A percentile compares a stretch with the other conserved stretches of the same genome.
Evolutionary conservation across 2,888 invertebrate species (phyloP).

Genomic region (Agonopterix arenella): DNA sequence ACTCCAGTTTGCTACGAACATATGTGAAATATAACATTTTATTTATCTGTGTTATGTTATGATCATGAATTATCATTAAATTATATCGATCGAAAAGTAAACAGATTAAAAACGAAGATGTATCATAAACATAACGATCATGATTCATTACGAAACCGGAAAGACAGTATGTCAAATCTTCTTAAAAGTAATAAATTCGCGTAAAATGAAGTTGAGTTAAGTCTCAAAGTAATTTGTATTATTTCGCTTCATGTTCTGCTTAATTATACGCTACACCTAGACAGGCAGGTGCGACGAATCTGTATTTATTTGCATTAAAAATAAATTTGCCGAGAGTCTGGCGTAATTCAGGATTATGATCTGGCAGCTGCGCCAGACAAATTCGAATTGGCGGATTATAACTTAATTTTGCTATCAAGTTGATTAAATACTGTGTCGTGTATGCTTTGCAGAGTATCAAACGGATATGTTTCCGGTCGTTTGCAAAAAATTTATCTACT

Average conservation of each 20-base stretch:
- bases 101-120: too few species aligned
- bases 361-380: conserved; percentile 63
- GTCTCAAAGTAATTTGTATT: conserved; percentile 66
- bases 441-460: conserved; percentile 8
- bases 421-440: conserved; percentile 41
- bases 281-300: conserved; percentile 68
- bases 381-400: conserved; percentile 59
- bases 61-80: too few species aligned
- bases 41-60: too few species aligned
- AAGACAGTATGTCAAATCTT: conserved; percentile 33
- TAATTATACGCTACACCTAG: conserved; percentile 66
- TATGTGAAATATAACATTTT: too few species aligned
- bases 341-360: conserved; percentile 64
- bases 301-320: conserved; percentile 74
- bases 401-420: conserved; percentile 54
- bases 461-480: too few species aligned
- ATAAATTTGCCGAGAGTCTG: conserved; percentile 62
- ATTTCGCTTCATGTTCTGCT: conserved; percentile 64
- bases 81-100: too few species aligned
- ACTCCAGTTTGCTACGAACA: too few species aligned
- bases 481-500: too few species aligned
- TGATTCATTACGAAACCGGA: neutral
- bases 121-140: neutral
- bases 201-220: conserved; percentile 57
- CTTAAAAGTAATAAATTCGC: conserved; percentile 47